Base-by-base conservation (phyloP, 2,113 vertebrate species). In the Mystacornis crossleyi region DNA sequence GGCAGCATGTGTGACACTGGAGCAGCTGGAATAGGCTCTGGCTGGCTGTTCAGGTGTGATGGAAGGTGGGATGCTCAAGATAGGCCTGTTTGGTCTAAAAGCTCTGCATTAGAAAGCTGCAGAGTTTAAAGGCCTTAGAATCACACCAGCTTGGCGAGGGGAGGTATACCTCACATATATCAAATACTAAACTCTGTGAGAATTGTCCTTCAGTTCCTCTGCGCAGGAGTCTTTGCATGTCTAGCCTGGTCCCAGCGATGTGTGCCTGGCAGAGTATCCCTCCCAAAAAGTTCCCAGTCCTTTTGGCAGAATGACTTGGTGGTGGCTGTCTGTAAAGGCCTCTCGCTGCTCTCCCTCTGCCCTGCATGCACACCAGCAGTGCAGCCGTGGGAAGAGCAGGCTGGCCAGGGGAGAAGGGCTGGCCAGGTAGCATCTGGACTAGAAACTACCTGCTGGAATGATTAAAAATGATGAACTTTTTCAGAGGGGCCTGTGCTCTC, bases 331-430 rank as follows among this genome's bases (percentile, higher is more conserved):
- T 57, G 18, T 34, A 31, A 66, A 54, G 31, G 40, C 42, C 17
- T 79, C 28, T 61, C 3, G 0, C 8, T 25, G 70, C 28, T 88
- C 55, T n/a, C 43, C n/a, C 45, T 21, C 42, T 79, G 54, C 43
- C 53, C 73, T 17, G 38, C 1, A 1, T 1, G 0, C 26, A 16
- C 21, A 10, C 8, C 48, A 54, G 45, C 14, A 2, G n/a, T 4
- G 48, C 19, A 3, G 57, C 6, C 7, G 3, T 1, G 6, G 74
- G 80, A 61, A 33, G 58, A 53, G 53, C 45, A 31, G 75, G 58
- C 70, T 84, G 81, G 16, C 23, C 47, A 15, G 50, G 33, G n/a
- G 12, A 29, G 33, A 31, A 31, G 28, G 65, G 40, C 47, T 42
- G 50, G 18, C 4, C 16, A 54, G 73, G 3, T 29, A 34, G 51